These are phyloP conservation scores for Mesorhabditis belari DNA, from an alignment of 2,888 invertebrate species.

Conservation along the genomic window DNA sequence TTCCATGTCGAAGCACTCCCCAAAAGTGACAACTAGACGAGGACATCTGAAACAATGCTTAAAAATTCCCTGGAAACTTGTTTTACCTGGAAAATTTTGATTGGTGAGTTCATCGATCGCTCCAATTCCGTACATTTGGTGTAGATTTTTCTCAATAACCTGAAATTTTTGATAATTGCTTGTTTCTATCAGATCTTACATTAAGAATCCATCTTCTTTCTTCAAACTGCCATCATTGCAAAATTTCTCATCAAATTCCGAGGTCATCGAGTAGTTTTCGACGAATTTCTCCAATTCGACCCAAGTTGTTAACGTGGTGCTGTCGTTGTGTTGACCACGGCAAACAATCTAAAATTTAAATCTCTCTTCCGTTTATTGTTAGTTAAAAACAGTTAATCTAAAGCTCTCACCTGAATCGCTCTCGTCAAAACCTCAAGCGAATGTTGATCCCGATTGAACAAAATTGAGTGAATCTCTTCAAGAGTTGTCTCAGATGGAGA, in stretches of 20 bases:
- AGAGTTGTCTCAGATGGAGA: background rate
- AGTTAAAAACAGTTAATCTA: background rate
- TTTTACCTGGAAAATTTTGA: background rate
- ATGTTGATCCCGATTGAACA: background rate
- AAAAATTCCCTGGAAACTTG: background rate
- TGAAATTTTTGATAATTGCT: too few relatives aligned
- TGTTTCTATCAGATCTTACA: too few relatives aligned
- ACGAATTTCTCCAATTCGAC: background rate
- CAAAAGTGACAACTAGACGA: background rate
- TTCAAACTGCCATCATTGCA: too few relatives aligned
- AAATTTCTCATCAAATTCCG: background rate
- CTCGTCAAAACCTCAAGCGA: background rate
- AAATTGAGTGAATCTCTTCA: background rate
- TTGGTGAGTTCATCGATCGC: background rate
- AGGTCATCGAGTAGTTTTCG: background rate
- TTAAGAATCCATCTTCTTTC: too few relatives aligned
- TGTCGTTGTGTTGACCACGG: background rate
- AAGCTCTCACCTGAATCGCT: background rate
- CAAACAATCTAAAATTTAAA: background rate
- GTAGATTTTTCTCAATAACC: background rate
- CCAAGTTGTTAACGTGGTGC: too few relatives aligned
- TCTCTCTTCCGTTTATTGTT: too few relatives aligned
- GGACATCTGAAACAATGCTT: background rate
- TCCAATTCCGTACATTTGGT: background rate
- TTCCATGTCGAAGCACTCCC: background rate